Conservation (phyloP, 1,140 invertebrate species). For the Zophobas morio region DNA sequence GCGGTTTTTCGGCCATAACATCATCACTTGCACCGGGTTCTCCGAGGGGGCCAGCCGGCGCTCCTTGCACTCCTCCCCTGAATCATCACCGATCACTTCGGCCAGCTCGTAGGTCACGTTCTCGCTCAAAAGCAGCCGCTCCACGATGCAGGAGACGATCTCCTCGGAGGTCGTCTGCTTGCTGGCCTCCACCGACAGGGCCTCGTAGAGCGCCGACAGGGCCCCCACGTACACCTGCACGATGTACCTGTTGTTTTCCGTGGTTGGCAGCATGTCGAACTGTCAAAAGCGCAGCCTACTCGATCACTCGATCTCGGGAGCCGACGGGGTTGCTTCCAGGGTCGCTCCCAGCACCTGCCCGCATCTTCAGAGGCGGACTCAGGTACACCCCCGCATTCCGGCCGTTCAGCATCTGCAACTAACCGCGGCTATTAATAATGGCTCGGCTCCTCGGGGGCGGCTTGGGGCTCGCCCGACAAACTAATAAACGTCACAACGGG, state of each 20-base stretch:
- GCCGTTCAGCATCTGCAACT: not conserved
- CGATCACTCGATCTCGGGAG: not conserved
- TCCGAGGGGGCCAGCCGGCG: conserved; percentile 86
- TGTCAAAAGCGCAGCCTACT: not conserved
- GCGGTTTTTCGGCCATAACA: conserved; percentile 89
- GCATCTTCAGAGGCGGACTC: conserved; percentile 1
- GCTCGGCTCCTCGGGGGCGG: conserved; percentile 22
- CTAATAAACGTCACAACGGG: conserved; percentile 71
- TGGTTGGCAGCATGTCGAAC: conserved; percentile 53
- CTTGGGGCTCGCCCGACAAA: not conserved
- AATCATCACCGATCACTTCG: conserved; percentile 88
- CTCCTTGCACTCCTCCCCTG: conserved; percentile 93
- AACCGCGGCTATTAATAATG: not conserved
- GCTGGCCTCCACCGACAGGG: conserved; percentile 91
- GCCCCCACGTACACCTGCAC: conserved; percentile 92
- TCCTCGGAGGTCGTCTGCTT: conserved; percentile 92
- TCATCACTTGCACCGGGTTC: conserved; percentile 92
- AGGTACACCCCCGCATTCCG: not conserved
- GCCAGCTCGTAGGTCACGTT: conserved; percentile 88
- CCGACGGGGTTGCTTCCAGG: not conserved
- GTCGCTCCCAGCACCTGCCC: not conserved
- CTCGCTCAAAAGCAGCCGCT: conserved; percentile 80
- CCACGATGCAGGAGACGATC: conserved; percentile 89
- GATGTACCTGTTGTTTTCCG: conserved; percentile 69
- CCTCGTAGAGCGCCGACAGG: conserved; percentile 90